Conservation (phyloP, 1,140 invertebrate genomes). For the Drosophila tristis region DNA sequence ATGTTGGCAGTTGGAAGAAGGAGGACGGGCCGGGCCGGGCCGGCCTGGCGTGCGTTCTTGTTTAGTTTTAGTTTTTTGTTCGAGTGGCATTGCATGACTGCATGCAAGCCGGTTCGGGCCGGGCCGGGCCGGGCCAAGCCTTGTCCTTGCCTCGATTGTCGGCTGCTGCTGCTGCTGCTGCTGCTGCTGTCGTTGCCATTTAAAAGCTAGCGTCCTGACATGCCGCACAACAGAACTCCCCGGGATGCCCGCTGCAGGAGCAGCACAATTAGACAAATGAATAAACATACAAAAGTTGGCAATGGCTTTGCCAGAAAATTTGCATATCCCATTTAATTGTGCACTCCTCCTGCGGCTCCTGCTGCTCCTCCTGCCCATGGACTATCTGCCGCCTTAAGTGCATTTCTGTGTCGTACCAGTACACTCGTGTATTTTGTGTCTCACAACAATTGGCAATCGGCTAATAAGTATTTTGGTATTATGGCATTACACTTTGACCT, state of each 20-base stretch:
- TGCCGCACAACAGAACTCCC: slow-evolving; percentile 47
- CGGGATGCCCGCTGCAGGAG: slow-evolving; percentile 12
- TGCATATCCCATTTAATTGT: slow-evolving; percentile 25
- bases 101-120: slow-evolving; percentile 54
- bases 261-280: slow-evolving; percentile 78
- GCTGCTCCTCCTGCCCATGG: background rate
- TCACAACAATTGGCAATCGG: slow-evolving; percentile 34
- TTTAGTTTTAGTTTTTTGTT: slow-evolving; percentile 60
- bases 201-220: slow-evolving; percentile 67
- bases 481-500: slow-evolving; percentile 56
- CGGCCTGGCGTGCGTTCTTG: slow-evolving; percentile 58
- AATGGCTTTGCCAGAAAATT: slow-evolving; percentile 24
- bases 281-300: slow-evolving; percentile 51
- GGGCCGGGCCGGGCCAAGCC: slow-evolving; percentile 57
- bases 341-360: background rate
- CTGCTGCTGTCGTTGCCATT: slow-evolving; percentile 63
- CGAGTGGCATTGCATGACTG: slow-evolving; percentile 77
- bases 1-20: background rate
- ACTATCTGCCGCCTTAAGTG: slow-evolving; percentile 11
- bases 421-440: slow-evolving; percentile 28
- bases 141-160: slow-evolving; percentile 54
- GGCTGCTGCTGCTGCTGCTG: slow-evolving; percentile 28
- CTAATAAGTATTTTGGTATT: slow-evolving; percentile 60
- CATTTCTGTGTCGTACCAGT: slow-evolving; percentile 25
- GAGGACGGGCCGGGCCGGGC: background rate